Conservation (phyloP, 2,797 vertebrate species). For the Melanotaenia parkinsoni region DNA sequence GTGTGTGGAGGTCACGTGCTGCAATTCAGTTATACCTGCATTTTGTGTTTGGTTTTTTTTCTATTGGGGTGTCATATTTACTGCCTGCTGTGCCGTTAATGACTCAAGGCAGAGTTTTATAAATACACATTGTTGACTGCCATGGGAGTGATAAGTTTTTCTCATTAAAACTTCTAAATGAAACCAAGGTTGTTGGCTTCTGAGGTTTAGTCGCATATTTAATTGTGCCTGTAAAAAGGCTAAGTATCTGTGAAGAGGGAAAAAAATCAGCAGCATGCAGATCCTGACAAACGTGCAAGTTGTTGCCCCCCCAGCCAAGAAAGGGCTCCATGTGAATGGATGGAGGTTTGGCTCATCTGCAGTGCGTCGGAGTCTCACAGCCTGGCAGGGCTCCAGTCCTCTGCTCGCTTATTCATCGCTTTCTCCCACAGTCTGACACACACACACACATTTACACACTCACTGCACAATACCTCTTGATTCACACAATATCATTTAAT, state of each 20-base stretch:
- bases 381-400: slow-evolving; percentile 74
- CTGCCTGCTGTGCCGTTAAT: slow-evolving; percentile 48
- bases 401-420: slow-evolving; percentile 73
- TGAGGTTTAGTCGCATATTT: slow-evolving; percentile 39
- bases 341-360: slow-evolving; percentile 76
- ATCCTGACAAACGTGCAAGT: slow-evolving; percentile 36
- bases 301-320: slow-evolving; percentile 22
- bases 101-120: slow-evolving; percentile 57
- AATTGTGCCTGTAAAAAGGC: slow-evolving; percentile 38
- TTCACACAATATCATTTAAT: slow-evolving; percentile 49
- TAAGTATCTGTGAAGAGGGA: slow-evolving; percentile 1
- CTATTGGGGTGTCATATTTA: slow-evolving; percentile 52
- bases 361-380: slow-evolving; percentile 72
- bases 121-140: slow-evolving; percentile 70
- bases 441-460: slow-evolving; percentile 20
- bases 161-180: slow-evolving; percentile 53
- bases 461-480: slow-evolving; percentile 49
- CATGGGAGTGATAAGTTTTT: slow-evolving; percentile 37
- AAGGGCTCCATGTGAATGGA: slow-evolving; percentile 65
- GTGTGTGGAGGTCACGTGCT: slow-evolving; percentile 33
- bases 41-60: slow-evolving; percentile 23
- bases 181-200: slow-evolving; percentile 39
- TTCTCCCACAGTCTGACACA: slow-evolving; percentile 58
- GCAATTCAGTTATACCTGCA: slow-evolving; percentile 16
- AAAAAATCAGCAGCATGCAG: slow-evolving; percentile 7